Percentiles rank a stretch among this genome's conserved stretches.
Conservation (phyloP, 2,113 vertebrate species). For the Eurypyga helias region DNA sequence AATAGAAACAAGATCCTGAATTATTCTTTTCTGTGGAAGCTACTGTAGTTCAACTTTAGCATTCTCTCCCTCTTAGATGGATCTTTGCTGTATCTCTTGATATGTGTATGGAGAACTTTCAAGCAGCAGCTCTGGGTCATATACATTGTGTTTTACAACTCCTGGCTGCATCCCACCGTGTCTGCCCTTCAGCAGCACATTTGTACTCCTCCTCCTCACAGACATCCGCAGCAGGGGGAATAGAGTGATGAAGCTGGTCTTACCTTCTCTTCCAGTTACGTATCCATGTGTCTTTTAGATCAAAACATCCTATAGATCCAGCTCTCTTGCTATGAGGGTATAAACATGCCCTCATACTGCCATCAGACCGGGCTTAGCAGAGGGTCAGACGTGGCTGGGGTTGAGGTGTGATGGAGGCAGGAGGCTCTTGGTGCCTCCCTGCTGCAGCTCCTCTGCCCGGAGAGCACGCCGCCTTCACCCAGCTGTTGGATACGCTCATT, state of each 20-base stretch:
- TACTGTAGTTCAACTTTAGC: background rate
- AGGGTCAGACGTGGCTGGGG: rapidly evolving
- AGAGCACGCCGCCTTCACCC: background rate
- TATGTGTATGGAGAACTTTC: background rate
- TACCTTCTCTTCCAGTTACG: background rate
- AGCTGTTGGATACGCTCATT: rapidly evolving
- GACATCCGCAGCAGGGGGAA: background rate
- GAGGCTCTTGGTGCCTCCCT: background rate
- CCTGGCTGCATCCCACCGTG: background rate
- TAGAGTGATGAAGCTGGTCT: background rate
- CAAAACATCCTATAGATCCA: background rate
- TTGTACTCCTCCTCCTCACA: background rate
- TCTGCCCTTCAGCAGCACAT: background rate
- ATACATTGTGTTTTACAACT: background rate
- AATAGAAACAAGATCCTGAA: background rate
- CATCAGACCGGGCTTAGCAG: background rate
- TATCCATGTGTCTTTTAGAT: background rate
- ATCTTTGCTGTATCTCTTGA: background rate
- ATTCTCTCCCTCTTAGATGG: background rate
- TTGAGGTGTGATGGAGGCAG: rapidly evolving
- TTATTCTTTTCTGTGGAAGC: background rate
- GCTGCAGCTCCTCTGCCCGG: background rate
- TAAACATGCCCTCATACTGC: background rate
- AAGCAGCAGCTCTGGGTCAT: background rate
- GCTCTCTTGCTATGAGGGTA: background rate